phyloP scores from a whole-genome alignment of 2,113 vertebrate species.

The Rhinolophus ferrumequinum region DNA sequence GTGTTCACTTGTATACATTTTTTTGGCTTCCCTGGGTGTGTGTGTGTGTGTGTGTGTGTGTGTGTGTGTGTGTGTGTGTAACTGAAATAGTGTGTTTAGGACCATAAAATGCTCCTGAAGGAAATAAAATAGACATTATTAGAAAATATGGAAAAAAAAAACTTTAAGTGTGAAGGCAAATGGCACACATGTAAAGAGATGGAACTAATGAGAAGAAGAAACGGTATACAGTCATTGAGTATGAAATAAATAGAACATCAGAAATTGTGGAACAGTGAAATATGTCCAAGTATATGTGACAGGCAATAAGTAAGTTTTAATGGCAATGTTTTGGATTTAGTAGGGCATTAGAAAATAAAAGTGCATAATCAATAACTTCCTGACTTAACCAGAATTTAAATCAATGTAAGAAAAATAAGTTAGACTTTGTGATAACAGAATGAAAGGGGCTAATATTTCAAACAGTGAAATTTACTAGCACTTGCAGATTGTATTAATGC shows the following conservation, averaged over 20 bases:
- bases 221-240: background rate
- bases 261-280: background rate
- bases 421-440: background rate
- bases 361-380: background rate
- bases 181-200: background rate
- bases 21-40: too few relatives aligned
- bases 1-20: too few relatives aligned
- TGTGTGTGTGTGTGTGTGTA: too few relatives aligned
- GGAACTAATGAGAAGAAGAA: background rate
- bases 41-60: too few relatives aligned
- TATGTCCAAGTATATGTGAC: background rate
- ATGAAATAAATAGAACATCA: background rate
- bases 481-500: background rate
- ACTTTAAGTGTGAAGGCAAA: background rate
- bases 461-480: background rate
- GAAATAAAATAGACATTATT: background rate
- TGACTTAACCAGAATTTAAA: background rate
- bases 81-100: background rate
- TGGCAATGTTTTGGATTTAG: background rate
- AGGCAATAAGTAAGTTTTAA: background rate
- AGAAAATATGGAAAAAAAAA: background rate
- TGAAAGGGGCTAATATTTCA: background rate
- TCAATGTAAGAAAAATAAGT: background rate
- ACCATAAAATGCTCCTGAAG: background rate
- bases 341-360: background rate